A percentile compares a stretch with the other conserved stretches of the same genome.
Conservation (phyloP, 2,888 invertebrate species). For the Labia minor region DNA sequence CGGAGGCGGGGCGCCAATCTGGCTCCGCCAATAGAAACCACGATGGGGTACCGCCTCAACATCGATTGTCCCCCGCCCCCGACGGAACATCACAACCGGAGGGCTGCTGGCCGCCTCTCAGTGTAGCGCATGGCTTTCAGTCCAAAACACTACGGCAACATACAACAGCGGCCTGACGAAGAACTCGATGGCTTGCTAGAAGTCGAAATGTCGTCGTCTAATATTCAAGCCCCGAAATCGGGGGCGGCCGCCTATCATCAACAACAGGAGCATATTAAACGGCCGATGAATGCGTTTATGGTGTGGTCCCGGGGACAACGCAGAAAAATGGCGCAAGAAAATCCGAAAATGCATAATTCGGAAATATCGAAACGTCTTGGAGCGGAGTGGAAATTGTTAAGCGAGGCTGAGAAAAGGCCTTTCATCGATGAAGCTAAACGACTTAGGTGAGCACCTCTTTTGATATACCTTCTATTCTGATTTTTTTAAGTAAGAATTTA, state of each 20-base stretch:
- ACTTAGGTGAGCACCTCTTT: slow-evolving; percentile 58
- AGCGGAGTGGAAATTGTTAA: slow-evolving; percentile 79
- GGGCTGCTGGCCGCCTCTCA: neutral
- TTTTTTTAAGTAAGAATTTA: too few relatives aligned
- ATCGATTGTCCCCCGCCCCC: too few relatives aligned
- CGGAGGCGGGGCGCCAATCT: too few relatives aligned
- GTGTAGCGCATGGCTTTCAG: neutral
- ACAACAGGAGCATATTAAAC: slow-evolving; percentile 70
- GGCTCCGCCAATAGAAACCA: too few relatives aligned
- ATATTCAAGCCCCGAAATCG: neutral
- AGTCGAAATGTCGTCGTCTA: neutral
- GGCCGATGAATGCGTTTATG: slow-evolving; percentile 93
- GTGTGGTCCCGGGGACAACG: slow-evolving; percentile 84
- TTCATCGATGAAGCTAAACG: slow-evolving; percentile 87
- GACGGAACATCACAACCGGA: too few relatives aligned
- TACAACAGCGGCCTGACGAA: neutral
- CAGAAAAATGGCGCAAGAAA: slow-evolving; percentile 85
- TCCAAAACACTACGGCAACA: neutral
- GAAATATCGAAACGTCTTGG: slow-evolving; percentile 79
- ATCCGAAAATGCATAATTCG: slow-evolving; percentile 89
- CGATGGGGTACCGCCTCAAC: too few relatives aligned
- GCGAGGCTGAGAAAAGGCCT: slow-evolving; percentile 75
- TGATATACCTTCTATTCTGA: too few relatives aligned
- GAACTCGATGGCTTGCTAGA: neutral
- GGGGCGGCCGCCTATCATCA: slow-evolving; percentile 30